These are phyloP conservation scores for Tiliacea citrago DNA, from an alignment of 2,888 invertebrate species.

Conservation along the genomic window DNA sequence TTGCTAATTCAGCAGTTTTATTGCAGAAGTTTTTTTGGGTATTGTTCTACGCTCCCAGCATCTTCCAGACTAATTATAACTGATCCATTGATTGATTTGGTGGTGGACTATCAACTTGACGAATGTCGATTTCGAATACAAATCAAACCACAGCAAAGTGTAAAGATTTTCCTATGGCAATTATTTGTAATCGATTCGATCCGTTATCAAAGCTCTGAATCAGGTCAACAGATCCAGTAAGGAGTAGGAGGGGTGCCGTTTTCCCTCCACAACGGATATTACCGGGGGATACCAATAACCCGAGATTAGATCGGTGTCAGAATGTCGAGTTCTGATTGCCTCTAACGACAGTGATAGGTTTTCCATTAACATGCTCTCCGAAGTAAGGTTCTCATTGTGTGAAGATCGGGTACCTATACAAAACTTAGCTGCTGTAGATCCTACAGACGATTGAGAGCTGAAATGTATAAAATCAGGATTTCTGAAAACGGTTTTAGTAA, in stretches of 20 bases:
- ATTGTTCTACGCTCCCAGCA: background rate
- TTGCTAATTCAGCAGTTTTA: background rate
- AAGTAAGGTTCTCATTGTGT: background rate
- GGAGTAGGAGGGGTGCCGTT: background rate
- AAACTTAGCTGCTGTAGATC: background rate
- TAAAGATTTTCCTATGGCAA: background rate
- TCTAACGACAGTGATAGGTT: slow-evolving; percentile 22
- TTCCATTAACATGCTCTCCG: slow-evolving; percentile 31
- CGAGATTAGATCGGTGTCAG: slow-evolving; percentile 30
- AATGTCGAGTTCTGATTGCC: slow-evolving; percentile 32
- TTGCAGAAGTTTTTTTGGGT: background rate
- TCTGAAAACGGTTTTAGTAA: background rate
- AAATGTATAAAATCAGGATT: background rate
- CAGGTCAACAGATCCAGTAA: background rate
- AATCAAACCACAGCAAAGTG: background rate
- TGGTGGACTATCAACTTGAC: background rate
- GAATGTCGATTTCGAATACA: background rate
- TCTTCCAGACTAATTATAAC: background rate
- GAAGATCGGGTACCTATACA: background rate
- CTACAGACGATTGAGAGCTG: background rate
- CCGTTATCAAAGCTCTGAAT: background rate
- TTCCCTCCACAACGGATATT: slow-evolving; percentile 28
- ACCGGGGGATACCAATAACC: slow-evolving; percentile 9
- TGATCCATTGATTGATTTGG: background rate
- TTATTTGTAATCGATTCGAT: slow-evolving; percentile 7